phyloP scores from a whole-genome alignment of 2,797 vertebrate genomes.

The Sebastes cheni region DNA sequence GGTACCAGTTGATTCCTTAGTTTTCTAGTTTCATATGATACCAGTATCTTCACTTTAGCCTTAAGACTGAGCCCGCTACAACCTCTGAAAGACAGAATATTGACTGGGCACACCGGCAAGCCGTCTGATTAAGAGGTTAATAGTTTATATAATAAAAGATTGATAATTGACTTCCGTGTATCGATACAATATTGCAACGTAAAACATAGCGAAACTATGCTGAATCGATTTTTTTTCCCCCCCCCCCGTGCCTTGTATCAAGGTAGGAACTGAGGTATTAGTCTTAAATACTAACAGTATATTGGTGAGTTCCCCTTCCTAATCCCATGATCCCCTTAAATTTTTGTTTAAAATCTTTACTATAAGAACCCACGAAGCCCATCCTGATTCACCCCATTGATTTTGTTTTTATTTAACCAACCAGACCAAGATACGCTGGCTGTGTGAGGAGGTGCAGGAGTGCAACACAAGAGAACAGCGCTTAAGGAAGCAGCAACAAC shows the following conservation, averaged over 20 bases:
- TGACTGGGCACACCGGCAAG: too few species aligned
- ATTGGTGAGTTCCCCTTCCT: neutral
- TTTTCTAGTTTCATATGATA: too few species aligned
- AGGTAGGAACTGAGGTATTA: neutral
- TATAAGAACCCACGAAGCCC: neutral
- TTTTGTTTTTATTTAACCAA: neutral
- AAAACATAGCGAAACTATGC: too few species aligned
- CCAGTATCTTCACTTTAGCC: too few species aligned
- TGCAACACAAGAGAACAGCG: slow-evolving; percentile 83
- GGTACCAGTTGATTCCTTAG: too few species aligned
- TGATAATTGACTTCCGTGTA: accelerated
- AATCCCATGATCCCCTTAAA: neutral
- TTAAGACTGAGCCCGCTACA: too few species aligned
- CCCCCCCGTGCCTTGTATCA: neutral
- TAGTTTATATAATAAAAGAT: too few species aligned
- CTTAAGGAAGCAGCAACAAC: slow-evolving; percentile 80
- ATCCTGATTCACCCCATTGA: neutral
- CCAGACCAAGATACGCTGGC: slow-evolving; percentile 89
- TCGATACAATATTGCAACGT: too few species aligned
- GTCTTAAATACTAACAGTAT: neutral
- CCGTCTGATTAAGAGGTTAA: too few species aligned
- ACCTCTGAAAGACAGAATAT: too few species aligned
- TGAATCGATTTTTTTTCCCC: too few species aligned
- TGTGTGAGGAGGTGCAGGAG: slow-evolving; percentile 90
- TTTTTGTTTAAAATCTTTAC: neutral